These are phyloP conservation scores for Astropecten irregularis DNA, from an alignment of 53 echinoderm and acorn worm species.

Conservation along the genomic window DNA sequence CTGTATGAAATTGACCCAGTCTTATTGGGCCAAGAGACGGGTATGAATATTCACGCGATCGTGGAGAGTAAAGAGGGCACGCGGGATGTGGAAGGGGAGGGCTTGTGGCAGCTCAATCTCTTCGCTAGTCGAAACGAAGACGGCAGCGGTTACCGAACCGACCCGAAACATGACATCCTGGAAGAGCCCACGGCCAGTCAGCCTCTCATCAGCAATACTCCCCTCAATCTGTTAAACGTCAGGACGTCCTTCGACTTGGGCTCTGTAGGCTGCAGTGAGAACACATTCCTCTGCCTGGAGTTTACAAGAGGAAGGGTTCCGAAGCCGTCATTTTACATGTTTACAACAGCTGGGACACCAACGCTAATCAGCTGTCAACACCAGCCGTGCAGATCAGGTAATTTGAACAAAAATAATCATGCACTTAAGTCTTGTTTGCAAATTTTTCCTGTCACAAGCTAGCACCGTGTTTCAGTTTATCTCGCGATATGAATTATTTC, in stretches of 20 bases:
- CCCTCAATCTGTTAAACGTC: slow-evolving; percentile 66
- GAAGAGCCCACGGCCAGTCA: slow-evolving; percentile 38
- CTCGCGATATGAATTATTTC: no score
- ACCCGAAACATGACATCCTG: slow-evolving; percentile 67
- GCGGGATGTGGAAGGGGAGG: slow-evolving; percentile 64
- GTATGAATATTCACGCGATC: slow-evolving; percentile 62
- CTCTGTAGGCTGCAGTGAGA: slow-evolving; percentile 75
- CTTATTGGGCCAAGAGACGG: slow-evolving; percentile 70
- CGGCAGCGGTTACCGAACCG: slow-evolving; percentile 70
- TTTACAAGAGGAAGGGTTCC: slow-evolving; percentile 69
- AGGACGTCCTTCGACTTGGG: slow-evolving; percentile 72
- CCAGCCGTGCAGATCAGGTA: slow-evolving; percentile 77
- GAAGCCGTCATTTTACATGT: slow-evolving; percentile 74
- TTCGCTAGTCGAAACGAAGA: slow-evolving; percentile 74
- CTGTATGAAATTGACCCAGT: slow-evolving; percentile 70
- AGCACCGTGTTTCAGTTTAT: no score
- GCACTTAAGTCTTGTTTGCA: no score
- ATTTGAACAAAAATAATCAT: slow-evolving; percentile 4
- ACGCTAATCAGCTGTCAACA: slow-evolving; percentile 74
- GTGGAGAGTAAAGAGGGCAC: slow-evolving; percentile 64
- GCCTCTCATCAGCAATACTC: slow-evolving; percentile 44
- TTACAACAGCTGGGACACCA: slow-evolving; percentile 61
- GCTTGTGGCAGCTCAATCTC: slow-evolving; percentile 84
- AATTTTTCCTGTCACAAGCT: background rate
- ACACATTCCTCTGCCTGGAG: slow-evolving; percentile 74